These are phyloP conservation scores for Tadarida brasiliensis DNA, from an alignment of 2,797 vertebrate genomes.

Conservation along the genomic window DNA sequence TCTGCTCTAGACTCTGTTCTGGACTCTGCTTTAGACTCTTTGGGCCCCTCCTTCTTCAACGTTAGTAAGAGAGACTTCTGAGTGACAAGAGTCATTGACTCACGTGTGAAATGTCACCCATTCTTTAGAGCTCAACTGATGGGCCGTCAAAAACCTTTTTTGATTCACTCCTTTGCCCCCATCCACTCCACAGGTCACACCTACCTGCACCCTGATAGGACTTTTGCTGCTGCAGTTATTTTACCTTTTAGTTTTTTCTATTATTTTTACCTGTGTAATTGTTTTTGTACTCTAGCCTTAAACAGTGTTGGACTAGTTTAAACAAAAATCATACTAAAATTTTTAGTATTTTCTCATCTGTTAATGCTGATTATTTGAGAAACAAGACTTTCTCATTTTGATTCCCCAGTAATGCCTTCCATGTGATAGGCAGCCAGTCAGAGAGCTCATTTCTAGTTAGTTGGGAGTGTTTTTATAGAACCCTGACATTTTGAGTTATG, in stretches of 20 bases:
- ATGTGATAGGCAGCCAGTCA: not conserved
- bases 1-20: too few relatives aligned
- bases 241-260: not conserved
- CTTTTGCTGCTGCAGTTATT: not conserved
- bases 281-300: not conserved
- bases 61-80: not conserved
- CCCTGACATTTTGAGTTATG: not conserved
- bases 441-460: not conserved
- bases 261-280: not conserved
- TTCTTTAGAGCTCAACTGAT: not conserved
- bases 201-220: not conserved
- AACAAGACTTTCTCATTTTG: not conserved
- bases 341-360: not conserved
- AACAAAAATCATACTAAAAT: not conserved
- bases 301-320: not conserved
- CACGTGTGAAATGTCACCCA: not conserved
- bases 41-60: not conserved
- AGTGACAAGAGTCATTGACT: not conserved
- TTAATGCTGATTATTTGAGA: not conserved
- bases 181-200: not conserved
- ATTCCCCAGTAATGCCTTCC: not conserved
- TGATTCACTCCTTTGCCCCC: accelerated
- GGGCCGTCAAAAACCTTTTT: not conserved
- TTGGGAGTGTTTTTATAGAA: not conserved
- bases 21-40: not conserved